Base-by-base conservation (phyloP, 64 coral and sea anemone genomes). In the Cladopsammia gracilis region DNA sequence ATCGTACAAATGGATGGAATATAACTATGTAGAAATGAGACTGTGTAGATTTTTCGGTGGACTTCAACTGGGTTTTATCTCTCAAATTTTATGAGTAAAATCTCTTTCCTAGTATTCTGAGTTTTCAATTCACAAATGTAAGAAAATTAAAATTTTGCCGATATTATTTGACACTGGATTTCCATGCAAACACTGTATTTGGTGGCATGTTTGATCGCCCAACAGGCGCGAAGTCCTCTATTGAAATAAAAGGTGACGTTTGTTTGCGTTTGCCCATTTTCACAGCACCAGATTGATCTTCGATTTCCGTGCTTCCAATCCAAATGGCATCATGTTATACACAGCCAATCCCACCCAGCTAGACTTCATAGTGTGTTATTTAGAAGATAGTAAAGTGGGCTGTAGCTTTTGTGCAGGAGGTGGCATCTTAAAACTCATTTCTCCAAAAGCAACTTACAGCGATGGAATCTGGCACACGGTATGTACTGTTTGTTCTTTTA, bases 381-480 rank as follows among this genome's bases (percentile, higher is more conserved):
- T 93, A 5, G n/a, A 68, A 49, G 19, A 73, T 67, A 68, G 90
- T 20, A 86, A 64, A 25, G 73, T 93, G 11, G 62, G 47, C 5
- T 93, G 90, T 74, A 68, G 58, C 25, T 86, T 93, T 59, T 86
- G 60, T 70, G 83, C 79, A 16, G 90, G 90, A 8, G 71, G 73
- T 52, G 90, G 90, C 7, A 86, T 70, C 24, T 71, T 62, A 58
- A 13, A 11, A 12, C 82, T 93, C 13, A 71, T 13, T 1, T 56
- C 90, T 1, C 16, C 18, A 9, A 25, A 86, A 12, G 42, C 26
- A 13, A 52, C 42, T 0, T 93, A 93, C 59, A 77, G 48, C 44
- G 90, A 93, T 70, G 71, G 58, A 4, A 65, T 57, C 5, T 93
- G 90, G 90, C 90, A 93, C 81, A 86, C 70, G 3, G 90, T 93